Conservation (phyloP, 2,888 invertebrate genomes). For the Arrhopalites spinosus region DNA sequence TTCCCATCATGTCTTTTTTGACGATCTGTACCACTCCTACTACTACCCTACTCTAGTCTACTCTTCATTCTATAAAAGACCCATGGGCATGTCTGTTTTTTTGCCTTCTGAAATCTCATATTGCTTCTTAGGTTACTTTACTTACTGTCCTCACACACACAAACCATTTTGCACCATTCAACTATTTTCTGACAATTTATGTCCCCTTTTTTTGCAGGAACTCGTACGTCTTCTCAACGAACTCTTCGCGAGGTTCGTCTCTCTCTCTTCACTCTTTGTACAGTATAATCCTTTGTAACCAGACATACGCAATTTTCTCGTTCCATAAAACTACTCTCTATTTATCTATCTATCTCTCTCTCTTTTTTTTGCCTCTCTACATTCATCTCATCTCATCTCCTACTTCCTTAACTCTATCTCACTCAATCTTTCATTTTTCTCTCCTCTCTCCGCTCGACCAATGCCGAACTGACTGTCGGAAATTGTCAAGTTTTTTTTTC, state of each 20-base stretch:
- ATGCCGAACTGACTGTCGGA: too few relatives aligned
- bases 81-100: neutral
- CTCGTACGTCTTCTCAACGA: constrained; percentile 86
- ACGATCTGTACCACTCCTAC: too few relatives aligned
- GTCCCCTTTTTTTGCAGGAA: constrained; percentile 67
- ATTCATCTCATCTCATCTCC: neutral
- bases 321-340: neutral
- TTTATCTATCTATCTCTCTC: neutral
- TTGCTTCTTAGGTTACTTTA: neutral
- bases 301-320: neutral
- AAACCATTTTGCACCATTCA: neutral
- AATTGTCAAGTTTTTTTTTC: neutral
- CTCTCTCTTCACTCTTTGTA: constrained; percentile 10
- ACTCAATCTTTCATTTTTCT: too few relatives aligned
- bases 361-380: neutral
- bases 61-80: neutral
- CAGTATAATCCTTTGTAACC: constrained; percentile 7
- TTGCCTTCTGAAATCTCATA: neutral
- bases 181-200: neutral
- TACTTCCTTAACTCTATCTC: too few relatives aligned
- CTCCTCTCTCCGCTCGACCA: too few relatives aligned
- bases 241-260: constrained; percentile 77
- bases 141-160: neutral
- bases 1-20: too few relatives aligned
- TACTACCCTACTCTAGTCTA: too few relatives aligned